Percentiles rank a stretch among this genome's conserved stretches.
Evolutionary conservation across 2,113 vertebrate genomes (phyloP).

Genomic region (Protomyctophum bolini): DNA sequence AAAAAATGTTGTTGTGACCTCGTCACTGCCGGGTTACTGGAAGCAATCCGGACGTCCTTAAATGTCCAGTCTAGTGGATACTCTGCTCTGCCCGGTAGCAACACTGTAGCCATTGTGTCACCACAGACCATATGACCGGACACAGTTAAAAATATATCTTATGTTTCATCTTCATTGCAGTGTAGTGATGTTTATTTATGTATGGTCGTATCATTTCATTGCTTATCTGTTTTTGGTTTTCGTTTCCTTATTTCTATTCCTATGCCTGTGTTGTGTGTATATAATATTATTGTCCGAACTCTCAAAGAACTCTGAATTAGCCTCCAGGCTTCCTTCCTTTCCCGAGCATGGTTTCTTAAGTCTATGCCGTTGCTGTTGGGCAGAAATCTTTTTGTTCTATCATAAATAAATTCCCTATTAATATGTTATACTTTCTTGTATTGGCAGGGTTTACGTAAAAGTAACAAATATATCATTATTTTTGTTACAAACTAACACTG

Average conservation of each 20-base stretch:
- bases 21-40: conserved; percentile 61
- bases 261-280: too few species aligned
- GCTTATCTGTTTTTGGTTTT: background rate
- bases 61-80: conserved; percentile 46
- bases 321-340: too few species aligned
- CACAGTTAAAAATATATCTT: too few species aligned
- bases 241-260: background rate
- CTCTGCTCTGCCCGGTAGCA: conserved; percentile 40
- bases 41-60: conserved; percentile 34
- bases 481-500: too few species aligned
- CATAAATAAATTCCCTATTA: background rate
- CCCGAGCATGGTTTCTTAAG: too few species aligned
- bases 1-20: too few species aligned
- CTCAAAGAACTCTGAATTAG: too few species aligned
- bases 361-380: too few species aligned
- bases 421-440: too few species aligned
- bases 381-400: background rate
- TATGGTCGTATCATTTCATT: background rate
- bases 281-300: too few species aligned
- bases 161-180: background rate
- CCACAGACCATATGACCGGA: conserved; percentile 5
- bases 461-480: too few species aligned
- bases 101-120: conserved; percentile 24
- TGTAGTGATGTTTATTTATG: background rate
- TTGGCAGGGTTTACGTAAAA: too few species aligned